Percentiles rank a stretch among this genome's conserved stretches.
phyloP scores from a whole-genome alignment of 2,888 invertebrate genomes.

The Volucella inflata region DNA sequence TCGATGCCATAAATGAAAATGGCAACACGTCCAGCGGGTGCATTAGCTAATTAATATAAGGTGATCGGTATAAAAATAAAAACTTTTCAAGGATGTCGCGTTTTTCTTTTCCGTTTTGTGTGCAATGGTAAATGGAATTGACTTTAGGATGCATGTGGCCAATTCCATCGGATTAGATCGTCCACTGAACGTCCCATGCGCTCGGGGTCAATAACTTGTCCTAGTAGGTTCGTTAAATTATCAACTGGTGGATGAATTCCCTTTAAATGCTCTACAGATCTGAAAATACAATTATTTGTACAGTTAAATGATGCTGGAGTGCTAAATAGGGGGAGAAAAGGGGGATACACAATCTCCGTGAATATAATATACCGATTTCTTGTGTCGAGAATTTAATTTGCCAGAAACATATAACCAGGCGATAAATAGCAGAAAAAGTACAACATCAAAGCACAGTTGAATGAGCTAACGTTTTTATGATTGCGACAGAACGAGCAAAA shows the following conservation, averaged over 20 bases:
- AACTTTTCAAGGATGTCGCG: conserved; percentile 5
- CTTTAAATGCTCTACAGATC: conserved; percentile 64
- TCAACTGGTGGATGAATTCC: conserved; percentile 60
- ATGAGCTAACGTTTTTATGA: no score
- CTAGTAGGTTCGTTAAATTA: conserved; percentile 61
- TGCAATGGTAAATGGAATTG: background rate
- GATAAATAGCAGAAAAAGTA: no score
- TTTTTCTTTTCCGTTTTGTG: background rate
- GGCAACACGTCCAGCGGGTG: conserved; percentile 10
- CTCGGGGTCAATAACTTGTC: conserved; percentile 68
- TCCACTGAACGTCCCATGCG: conserved; percentile 68
- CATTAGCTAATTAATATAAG: conserved; percentile 11
- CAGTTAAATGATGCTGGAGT: background rate
- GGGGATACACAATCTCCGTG: no score
- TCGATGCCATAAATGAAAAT: conserved; percentile 23
- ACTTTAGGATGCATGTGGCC: conserved; percentile 68
- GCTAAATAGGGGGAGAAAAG: no score
- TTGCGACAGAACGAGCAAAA: no score
- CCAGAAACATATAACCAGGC: no score
- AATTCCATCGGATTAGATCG: conserved; percentile 75
- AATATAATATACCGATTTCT: no score
- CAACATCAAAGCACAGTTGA: no score
- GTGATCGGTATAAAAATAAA: conserved; percentile 40
- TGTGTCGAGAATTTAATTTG: no score
- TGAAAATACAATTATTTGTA: conserved; percentile 7